Conservation (phyloP, 2,797 vertebrate species). For the Girardinus metallicus region DNA sequence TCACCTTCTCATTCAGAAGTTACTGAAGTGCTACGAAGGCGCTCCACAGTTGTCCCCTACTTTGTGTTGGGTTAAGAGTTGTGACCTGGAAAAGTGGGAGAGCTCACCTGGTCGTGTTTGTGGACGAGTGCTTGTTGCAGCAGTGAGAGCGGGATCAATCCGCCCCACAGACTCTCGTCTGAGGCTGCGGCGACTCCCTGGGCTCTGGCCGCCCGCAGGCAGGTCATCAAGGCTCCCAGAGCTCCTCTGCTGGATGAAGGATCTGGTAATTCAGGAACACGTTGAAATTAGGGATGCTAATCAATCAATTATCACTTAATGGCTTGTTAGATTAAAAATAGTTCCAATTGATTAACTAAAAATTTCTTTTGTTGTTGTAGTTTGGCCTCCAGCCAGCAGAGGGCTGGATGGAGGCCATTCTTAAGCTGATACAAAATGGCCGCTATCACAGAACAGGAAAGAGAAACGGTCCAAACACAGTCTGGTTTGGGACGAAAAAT, state of each 20-base stretch:
- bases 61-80: neutral
- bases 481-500: too few relatives aligned
- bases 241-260: constrained; percentile 83
- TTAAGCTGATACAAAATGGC: too few relatives aligned
- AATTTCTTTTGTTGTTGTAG: too few relatives aligned
- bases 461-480: too few relatives aligned
- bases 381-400: too few relatives aligned
- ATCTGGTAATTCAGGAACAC: constrained; percentile 45
- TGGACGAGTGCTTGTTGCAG: constrained; percentile 90
- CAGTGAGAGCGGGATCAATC: constrained; percentile 82
- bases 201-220: constrained; percentile 89
- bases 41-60: neutral
- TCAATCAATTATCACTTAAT: too few relatives aligned
- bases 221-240: constrained; percentile 92
- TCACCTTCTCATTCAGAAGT: too few relatives aligned
- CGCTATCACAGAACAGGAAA: too few relatives aligned
- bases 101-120: constrained; percentile 91
- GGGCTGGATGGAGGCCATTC: too few relatives aligned
- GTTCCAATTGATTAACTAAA: too few relatives aligned
- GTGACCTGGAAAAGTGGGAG: neutral
- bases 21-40: too few relatives aligned
- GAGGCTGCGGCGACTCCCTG: constrained; percentile 86
- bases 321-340: too few relatives aligned
- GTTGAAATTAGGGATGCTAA: neutral
- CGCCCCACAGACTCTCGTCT: constrained; percentile 80